These are phyloP conservation scores for Metaphire vulgaris DNA, from an alignment of 1,140 invertebrate genomes.

Conservation along the genomic window DNA sequence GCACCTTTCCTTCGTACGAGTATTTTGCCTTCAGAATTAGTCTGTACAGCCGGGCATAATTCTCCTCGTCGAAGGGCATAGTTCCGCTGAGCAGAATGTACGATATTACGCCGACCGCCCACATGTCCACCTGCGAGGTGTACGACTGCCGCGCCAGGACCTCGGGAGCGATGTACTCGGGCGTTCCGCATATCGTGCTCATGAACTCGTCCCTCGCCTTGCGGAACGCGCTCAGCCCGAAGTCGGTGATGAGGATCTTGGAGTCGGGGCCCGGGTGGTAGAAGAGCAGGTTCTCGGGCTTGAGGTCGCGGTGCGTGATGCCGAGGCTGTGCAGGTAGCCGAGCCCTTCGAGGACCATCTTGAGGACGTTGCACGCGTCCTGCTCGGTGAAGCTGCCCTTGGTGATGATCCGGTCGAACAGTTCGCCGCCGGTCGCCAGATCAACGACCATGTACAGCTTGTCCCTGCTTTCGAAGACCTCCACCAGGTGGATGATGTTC, in stretches of 20 bases:
- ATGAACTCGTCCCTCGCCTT: slow-evolving; percentile 72
- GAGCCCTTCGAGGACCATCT: slow-evolving; percentile 82
- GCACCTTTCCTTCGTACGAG: slow-evolving; percentile 54
- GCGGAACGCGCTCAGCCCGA: slow-evolving; percentile 75
- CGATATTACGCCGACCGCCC: slow-evolving; percentile 93
- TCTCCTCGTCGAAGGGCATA: slow-evolving; percentile 58
- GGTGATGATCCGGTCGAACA: slow-evolving; percentile 91
- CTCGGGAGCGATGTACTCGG: slow-evolving; percentile 96
- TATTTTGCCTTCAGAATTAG: slow-evolving; percentile 58
- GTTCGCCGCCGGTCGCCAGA: slow-evolving; percentile 85
- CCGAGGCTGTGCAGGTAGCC: slow-evolving; percentile 87
- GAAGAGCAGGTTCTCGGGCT: slow-evolving; percentile 94
- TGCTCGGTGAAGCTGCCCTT: slow-evolving; percentile 86
- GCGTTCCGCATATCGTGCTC: slow-evolving; percentile 91
- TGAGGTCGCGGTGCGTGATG: slow-evolving; percentile 95
- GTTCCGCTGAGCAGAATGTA: slow-evolving; percentile 90
- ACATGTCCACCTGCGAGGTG: slow-evolving; percentile 90
- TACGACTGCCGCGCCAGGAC: slow-evolving; percentile 77
- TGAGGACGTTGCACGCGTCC: slow-evolving; percentile 81
- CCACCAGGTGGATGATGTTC: slow-evolving; percentile 85
- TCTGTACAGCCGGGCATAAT: slow-evolving; percentile 53
- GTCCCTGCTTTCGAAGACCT: slow-evolving; percentile 80
- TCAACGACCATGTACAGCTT: slow-evolving; percentile 97
- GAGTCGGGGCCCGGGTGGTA: slow-evolving; percentile 56
- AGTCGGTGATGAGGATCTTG: slow-evolving; percentile 90